Base-by-base conservation (phyloP, 1,140 invertebrate genomes). In the Drosophila ficusphila region DNA sequence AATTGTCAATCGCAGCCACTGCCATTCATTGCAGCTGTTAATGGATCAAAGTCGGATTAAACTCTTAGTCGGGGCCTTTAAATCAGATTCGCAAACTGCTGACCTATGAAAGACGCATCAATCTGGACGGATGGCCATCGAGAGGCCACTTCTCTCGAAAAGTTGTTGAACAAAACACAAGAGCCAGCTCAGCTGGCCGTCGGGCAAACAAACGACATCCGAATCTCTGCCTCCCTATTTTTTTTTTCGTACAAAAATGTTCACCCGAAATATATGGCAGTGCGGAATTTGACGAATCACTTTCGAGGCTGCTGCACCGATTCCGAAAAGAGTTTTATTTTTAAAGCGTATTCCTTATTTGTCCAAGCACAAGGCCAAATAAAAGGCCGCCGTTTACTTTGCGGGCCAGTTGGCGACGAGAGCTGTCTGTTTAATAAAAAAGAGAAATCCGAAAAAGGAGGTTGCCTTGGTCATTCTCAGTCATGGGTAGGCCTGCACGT, bases 251-350 rank as follows among this genome's bases (percentile, higher is more conserved):
- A 12, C 53, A 14, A 57, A 62, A 65, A 65, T 67, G 21, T 67
- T 51, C 36, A 16, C 5, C 16, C 19, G 60, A 42, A 42, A 67
- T 67, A 67, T 52, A 67, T 67, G 62, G 62, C 44, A 34, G 61
- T 31, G 46, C 11, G 62, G 64, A 51, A 68, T 67, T 68, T 68
- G 61, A 68, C 62, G 64, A 68, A 68, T 68, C 61, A 68, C 64
- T 68, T 68, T 41, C 36, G 14, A 14, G 16, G n/a, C 48, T n/a
- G 29, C 48, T 33, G 47, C 54, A 53, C 54, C 34, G 54, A 54
- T 57, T 48, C 21, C 29, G 12, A 51, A 21, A 31, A 39, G 42
- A 33, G 60, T 33, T 42, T 42, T 21, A 11, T 47, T 33, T 34
- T 67, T 34, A 67, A 67, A 65, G 62, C 42, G 16, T 18, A 64